These are phyloP conservation scores for Meles meles DNA, from an alignment of 2,113 vertebrate species.

Conservation along the genomic window DNA sequence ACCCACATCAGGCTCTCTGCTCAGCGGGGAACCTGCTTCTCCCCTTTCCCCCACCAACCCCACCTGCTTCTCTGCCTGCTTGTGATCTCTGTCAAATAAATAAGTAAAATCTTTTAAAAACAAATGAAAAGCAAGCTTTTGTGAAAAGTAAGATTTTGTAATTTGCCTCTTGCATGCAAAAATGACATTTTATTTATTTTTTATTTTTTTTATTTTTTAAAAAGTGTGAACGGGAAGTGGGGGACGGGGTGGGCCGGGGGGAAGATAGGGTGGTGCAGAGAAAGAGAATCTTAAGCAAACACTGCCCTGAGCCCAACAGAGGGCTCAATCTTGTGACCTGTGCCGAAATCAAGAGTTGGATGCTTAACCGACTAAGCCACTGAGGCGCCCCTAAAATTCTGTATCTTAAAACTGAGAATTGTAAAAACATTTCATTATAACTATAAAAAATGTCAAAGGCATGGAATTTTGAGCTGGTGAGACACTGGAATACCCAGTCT, in stretches of 20 bases:
- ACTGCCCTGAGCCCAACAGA: neutral
- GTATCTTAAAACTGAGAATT: neutral
- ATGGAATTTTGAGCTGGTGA: neutral
- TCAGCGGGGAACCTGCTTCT: too few relatives aligned
- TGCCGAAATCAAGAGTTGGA: neutral
- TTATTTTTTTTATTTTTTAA: neutral
- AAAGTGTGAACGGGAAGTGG: neutral
- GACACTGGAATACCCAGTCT: neutral
- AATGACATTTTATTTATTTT: neutral
- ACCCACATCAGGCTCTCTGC: too few relatives aligned
- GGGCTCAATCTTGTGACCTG: neutral
- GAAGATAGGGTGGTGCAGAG: neutral
- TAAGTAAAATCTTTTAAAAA: too few relatives aligned
- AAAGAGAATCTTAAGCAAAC: neutral
- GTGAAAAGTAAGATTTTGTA: neutral
- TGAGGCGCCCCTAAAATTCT: neutral
- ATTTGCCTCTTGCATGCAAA: neutral
- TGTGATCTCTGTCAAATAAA: too few relatives aligned
- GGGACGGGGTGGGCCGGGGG: fast-evolving
- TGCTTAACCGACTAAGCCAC: neutral
- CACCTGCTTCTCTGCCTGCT: too few relatives aligned
- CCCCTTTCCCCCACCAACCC: too few relatives aligned
- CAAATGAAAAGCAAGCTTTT: neutral
- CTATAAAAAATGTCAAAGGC: neutral
- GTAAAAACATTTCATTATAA: constrained; percentile 3